These are phyloP conservation scores for Sinohyriopsis cumingii DNA, from an alignment of 2,888 invertebrate species.

Conservation along the genomic window DNA sequence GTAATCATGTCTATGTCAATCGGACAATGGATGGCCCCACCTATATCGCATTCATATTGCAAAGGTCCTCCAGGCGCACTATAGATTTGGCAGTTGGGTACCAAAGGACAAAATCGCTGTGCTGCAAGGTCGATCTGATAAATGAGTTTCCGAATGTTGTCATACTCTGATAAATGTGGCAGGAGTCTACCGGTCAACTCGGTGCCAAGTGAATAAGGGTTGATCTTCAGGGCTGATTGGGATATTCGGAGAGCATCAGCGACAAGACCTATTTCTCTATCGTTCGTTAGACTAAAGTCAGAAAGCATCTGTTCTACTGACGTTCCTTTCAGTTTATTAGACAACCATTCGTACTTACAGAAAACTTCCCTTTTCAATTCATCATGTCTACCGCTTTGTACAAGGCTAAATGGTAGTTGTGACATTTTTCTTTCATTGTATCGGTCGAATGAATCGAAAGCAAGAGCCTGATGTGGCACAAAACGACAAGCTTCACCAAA, in stretches of 20 bases:
- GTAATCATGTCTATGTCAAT: conserved; percentile 58
- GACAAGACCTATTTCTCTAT: conserved; percentile 88
- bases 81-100: conserved; percentile 64
- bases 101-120: conserved; percentile 52
- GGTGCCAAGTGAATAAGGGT: conserved; percentile 94
- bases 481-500: conserved; percentile 55
- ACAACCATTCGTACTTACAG: conserved; percentile 97
- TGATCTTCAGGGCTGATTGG: conserved; percentile 89
- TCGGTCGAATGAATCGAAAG: conserved; percentile 40
- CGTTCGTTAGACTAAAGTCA: conserved; percentile 78
- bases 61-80: conserved; percentile 64
- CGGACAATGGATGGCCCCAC: conserved; percentile 40
- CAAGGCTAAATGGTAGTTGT: conserved; percentile 62
- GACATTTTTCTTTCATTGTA: conserved; percentile 65
- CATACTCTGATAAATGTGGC: conserved; percentile 74
- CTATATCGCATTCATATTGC: conserved; percentile 62
- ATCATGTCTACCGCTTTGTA: conserved; percentile 76
- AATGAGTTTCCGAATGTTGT: conserved; percentile 48
- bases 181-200: conserved; percentile 93
- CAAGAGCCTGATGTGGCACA: conserved; percentile 61
- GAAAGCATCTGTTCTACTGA: conserved; percentile 94
- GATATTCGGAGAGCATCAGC: conserved; percentile 94
- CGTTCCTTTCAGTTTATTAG: conserved; percentile 93
- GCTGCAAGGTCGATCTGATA: conserved; percentile 58
- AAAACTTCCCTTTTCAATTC: conserved; percentile 92